phyloP scores from a whole-genome alignment of 2,888 invertebrate species.

The Scelioninae gen. 1 region DNA sequence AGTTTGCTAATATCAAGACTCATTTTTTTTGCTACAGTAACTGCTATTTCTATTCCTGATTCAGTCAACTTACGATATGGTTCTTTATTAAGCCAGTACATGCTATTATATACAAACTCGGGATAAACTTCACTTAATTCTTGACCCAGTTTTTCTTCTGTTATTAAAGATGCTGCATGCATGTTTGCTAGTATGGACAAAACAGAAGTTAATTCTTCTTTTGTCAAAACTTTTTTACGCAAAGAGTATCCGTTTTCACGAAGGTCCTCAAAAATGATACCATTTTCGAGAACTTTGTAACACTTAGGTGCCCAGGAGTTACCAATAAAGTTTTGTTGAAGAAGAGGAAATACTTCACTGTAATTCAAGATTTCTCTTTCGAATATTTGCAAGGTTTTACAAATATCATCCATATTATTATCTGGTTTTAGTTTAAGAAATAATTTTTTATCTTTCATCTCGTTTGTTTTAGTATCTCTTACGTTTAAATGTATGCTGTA shows the following conservation, averaged over 20 bases:
- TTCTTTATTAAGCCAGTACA: too few species aligned
- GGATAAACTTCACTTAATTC: constrained; percentile 75
- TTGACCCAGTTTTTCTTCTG: constrained; percentile 75
- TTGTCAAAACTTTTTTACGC: constrained; percentile 65
- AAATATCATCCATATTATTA: constrained; percentile 84
- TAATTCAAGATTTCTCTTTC: constrained; percentile 85
- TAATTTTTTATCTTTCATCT: constrained; percentile 83
- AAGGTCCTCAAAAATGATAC: constrained; percentile 83
- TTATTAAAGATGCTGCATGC: constrained; percentile 78
- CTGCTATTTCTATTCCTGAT: constrained; percentile 25
- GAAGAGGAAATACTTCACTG: constrained; percentile 82
- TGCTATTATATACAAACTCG: constrained; percentile 51
- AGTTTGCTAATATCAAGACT: constrained; percentile 41
- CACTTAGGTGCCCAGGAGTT: constrained; percentile 79
- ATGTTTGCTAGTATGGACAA: constrained; percentile 76
- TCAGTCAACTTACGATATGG: neutral
- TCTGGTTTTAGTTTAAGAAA: constrained; percentile 87
- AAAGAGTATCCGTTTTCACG: constrained; percentile 75
- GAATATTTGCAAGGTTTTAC: constrained; percentile 85
- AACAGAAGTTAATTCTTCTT: constrained; percentile 72
- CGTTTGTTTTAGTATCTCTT: too few species aligned
- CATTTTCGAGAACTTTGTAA: constrained; percentile 76
- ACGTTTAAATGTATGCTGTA: constrained; percentile 70
- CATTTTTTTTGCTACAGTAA: constrained; percentile 73
- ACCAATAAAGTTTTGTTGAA: constrained; percentile 77